Evolutionary conservation across 2,113 vertebrate genomes (phyloP).

Genomic region (Gadus macrocephalus): DNA sequence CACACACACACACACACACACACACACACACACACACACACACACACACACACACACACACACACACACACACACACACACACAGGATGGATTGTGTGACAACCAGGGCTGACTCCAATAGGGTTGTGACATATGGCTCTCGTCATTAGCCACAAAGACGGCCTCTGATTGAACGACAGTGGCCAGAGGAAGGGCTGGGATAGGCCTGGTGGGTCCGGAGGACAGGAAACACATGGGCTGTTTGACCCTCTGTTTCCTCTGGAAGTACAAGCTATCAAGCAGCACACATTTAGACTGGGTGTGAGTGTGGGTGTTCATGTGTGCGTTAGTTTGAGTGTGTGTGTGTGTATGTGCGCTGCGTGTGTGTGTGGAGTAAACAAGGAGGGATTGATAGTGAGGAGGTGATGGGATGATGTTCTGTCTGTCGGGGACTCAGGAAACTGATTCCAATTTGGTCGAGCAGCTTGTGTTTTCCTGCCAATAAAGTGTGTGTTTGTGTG

Average conservation of each 20-base stretch:
- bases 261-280: slow-evolving; percentile 4
- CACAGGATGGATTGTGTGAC: too few species aligned
- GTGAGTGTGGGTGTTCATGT: neutral
- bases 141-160: neutral
- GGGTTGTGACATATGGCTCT: neutral
- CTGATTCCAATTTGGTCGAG: too few species aligned
- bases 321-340: neutral
- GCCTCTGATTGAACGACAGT: neutral
- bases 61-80: too few species aligned
- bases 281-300: neutral
- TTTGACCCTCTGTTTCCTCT: neutral
- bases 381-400: too few species aligned
- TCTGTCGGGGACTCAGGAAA: too few species aligned
- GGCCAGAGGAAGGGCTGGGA: neutral
- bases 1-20: neutral
- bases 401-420: too few species aligned
- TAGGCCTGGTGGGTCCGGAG: neutral
- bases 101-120: slow-evolving; percentile 8
- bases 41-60: too few species aligned
- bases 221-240: neutral
- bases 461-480: too few species aligned
- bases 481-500: too few species aligned
- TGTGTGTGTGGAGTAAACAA: neutral
- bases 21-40: neutral
- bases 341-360: too few species aligned